Percentiles rank a stretch among this genome's conserved stretches.
Conservation (phyloP, 2,113 vertebrate species). For the Fulmarus glacialis region DNA sequence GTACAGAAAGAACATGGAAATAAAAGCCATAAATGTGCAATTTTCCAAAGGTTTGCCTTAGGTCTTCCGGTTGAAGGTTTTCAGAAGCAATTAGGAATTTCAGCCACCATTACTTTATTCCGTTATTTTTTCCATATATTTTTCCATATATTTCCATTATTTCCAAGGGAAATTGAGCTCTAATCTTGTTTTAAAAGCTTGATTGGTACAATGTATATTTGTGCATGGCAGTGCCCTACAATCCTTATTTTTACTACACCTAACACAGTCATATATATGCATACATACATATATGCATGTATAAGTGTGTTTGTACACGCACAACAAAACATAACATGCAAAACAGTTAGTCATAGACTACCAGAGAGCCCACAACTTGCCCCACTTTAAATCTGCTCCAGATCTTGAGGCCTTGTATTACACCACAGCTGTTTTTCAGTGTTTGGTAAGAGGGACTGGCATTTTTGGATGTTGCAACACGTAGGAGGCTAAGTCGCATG, state of each 20-base stretch:
- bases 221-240: fast-evolving
- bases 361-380: neutral
- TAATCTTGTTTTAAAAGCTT: neutral
- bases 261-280: no score
- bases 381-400: neutral
- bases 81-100: neutral
- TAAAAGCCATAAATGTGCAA: neutral
- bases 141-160: neutral
- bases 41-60: neutral
- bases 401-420: neutral
- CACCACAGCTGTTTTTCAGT: neutral
- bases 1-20: neutral
- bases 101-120: neutral
- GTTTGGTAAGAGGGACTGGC: neutral
- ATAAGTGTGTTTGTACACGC: neutral
- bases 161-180: neutral
- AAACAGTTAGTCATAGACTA: neutral
- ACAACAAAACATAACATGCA: neutral
- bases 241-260: neutral
- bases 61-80: neutral
- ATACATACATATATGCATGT: fast-evolving
- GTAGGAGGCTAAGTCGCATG: neutral
- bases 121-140: neutral
- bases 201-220: neutral
- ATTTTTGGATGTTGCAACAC: neutral